Conservation (phyloP, 2,888 invertebrate species). For the Amblyteles armatorius region DNA sequence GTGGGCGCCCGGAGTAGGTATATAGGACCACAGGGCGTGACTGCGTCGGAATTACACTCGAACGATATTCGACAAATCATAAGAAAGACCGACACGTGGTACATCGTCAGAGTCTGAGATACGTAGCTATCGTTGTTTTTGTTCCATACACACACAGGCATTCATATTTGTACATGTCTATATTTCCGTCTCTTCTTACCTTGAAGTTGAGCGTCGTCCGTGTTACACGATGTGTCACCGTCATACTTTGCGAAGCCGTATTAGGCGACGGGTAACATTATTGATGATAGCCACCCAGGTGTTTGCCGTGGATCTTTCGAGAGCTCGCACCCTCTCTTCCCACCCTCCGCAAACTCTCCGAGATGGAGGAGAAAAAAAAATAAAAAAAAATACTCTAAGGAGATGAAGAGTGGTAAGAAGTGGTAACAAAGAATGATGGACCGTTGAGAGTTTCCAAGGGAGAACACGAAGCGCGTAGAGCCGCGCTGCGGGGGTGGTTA, state of each 20-base stretch:
- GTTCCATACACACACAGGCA: background rate
- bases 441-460: conserved; percentile 37
- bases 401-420: conserved; percentile 11
- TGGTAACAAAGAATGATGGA: conserved; percentile 60
- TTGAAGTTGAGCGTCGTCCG: conserved; percentile 39
- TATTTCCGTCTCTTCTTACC: background rate
- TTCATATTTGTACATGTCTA: background rate
- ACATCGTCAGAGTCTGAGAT: background rate
- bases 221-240: conserved; percentile 66
- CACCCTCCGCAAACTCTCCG: conserved; percentile 1
- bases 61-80: conserved; percentile 31
- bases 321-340: background rate
- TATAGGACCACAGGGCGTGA: conserved; percentile 5
- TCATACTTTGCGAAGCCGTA: conserved; percentile 55
- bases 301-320: conserved; percentile 48
- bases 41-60: background rate
- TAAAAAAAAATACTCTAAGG: background rate
- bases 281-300: conserved; percentile 63
- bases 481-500: conserved; percentile 5
- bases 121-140: conserved; percentile 4
- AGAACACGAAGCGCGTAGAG: conserved; percentile 24
- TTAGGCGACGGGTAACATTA: conserved; percentile 62
- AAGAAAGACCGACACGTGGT: conserved; percentile 6
- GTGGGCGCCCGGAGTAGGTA: background rate
- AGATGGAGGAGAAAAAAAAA: conserved; percentile 20